phyloP scores from a whole-genome alignment of 2,113 vertebrate genomes.

The Andinoacara biseriatus region DNA sequence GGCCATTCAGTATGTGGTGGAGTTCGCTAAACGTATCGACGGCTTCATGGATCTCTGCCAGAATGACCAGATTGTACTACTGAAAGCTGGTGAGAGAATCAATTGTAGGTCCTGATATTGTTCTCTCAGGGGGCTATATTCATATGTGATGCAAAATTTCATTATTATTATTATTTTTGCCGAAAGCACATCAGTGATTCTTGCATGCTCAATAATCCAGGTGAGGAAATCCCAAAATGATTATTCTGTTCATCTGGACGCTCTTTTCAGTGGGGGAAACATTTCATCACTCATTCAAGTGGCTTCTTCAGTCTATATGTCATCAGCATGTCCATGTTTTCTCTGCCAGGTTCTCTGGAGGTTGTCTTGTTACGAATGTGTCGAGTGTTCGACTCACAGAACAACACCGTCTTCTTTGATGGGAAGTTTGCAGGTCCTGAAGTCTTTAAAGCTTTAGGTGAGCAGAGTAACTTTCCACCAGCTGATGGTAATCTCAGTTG shows the following conservation, averaged over 20 bases:
- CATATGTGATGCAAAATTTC: background rate
- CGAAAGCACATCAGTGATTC: background rate
- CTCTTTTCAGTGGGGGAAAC: background rate
- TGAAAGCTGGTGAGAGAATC: slow-evolving; percentile 90
- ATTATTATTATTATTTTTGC: fast-evolving
- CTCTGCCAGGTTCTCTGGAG: slow-evolving; percentile 88
- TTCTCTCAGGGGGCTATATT: background rate
- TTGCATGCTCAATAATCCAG: background rate
- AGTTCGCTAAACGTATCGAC: slow-evolving; percentile 96
- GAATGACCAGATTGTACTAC: slow-evolving; percentile 95
- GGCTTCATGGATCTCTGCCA: slow-evolving; percentile 98
- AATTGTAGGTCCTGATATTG: background rate
- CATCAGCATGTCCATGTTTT: background rate
- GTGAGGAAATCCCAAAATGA: background rate
- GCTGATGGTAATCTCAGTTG: background rate
- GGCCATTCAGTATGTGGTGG: slow-evolving; percentile 96
- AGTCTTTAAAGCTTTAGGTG: slow-evolving; percentile 92
- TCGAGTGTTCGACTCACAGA: slow-evolving; percentile 92
- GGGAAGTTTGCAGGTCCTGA: slow-evolving; percentile 92
- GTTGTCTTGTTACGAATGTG: slow-evolving; percentile 96
- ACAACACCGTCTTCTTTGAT: slow-evolving; percentile 93
- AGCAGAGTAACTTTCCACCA: slow-evolving; percentile 24
- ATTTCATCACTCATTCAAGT: background rate
- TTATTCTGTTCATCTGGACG: fast-evolving
- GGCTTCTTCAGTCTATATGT: background rate